Evolutionary conservation across 2,113 vertebrate species (phyloP).

Genomic region (Mobula hypostoma): DNA sequence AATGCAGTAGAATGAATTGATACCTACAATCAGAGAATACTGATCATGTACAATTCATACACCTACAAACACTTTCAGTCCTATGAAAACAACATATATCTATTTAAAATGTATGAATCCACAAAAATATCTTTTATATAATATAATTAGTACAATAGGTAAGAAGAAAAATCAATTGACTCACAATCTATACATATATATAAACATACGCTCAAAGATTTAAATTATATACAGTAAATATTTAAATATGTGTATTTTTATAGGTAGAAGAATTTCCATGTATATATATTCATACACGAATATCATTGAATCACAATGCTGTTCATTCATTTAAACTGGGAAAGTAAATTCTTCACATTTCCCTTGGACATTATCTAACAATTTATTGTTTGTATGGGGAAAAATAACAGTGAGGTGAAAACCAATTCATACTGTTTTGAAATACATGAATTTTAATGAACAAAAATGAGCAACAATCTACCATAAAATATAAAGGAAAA

Average conservation of each 20-base stretch:
- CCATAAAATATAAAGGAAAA: constrained; percentile 21
- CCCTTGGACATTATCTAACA: not conserved
- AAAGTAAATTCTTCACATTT: not conserved
- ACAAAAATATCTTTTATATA: not conserved
- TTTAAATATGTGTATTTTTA: not conserved
- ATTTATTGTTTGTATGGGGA: not conserved
- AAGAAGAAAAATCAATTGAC: not conserved
- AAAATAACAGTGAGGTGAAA: not conserved
- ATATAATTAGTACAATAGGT: not conserved
- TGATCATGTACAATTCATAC: not conserved
- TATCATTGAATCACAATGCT: not conserved
- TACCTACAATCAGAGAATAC: not conserved
- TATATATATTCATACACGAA: not conserved
- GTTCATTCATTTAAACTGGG: not conserved
- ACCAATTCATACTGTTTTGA: not conserved
- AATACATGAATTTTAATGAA: constrained; percentile 36
- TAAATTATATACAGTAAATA: not conserved
- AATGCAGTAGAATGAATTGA: not conserved
- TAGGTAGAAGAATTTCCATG: not conserved
- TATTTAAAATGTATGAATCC: not conserved
- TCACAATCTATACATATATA: not conserved
- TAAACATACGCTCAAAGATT: not conserved
- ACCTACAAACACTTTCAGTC: not conserved
- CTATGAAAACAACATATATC: not conserved
- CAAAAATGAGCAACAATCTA: constrained; percentile 31